Base-by-base conservation (phyloP, 2,888 invertebrate species). In the Idaea dimidiata region DNA sequence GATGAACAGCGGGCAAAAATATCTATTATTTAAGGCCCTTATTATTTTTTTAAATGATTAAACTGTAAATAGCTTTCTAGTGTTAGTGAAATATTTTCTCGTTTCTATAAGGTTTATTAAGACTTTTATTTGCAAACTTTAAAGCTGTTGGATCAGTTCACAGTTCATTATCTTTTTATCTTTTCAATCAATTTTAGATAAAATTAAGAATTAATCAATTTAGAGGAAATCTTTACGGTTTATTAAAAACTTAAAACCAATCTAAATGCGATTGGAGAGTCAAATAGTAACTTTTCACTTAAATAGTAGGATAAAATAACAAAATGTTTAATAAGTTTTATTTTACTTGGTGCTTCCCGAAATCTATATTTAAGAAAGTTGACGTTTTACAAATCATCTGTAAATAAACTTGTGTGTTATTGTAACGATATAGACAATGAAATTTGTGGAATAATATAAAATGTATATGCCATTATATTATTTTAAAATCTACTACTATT, bases 401-500 rank as follows among this genome's bases (percentile, higher is more conserved):
- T 43, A 43, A 43, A 43, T 8, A 43, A 43, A 8, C 6, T 3
- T 14, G 14, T 10, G 10, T 43, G 14, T 8, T 43, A 14, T 10
- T 8, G 14, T 43, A 43, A 43, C 43, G 43, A 43, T 10, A 43
- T 10, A 43, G 0, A 43, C 7, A 57, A n/a, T 31, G 54, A 17
- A 59, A 56, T 63, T 32, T 66, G 59, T 17, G 59, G 62, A 59
- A 24, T 64, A 14, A 60, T 65, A 65, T n/a, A 69, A 69, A 66
- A 66, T 67, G 68, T 63, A 59, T 60, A 76, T 81, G 81, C 81
- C 80, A 81, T 78, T 81, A 75, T 69, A 67, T 64, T 24, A 24
- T 24, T 24, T 24, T 24, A 24, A 24, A 5, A 3, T 24, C 24
- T 24, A 24, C 24, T 24, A 24, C 24, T 3, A 3, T 24, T 24